A percentile compares a stretch with the other conserved stretches of the same genome.
phyloP scores from a whole-genome alignment of 2,113 vertebrate genomes.

The Ginglymostoma cirratum region DNA sequence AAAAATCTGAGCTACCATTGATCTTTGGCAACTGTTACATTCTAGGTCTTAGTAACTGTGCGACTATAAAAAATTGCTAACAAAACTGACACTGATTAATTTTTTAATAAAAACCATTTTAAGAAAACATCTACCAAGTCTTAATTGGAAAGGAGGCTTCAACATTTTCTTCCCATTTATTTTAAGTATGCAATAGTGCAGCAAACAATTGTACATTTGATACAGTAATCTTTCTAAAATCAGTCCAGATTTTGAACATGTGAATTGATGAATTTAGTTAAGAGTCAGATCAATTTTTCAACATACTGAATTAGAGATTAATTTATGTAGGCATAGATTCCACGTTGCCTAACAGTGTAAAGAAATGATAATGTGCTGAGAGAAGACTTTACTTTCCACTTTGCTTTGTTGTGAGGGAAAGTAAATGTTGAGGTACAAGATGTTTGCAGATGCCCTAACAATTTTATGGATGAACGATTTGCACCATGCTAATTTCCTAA shows the following conservation, averaged over 20 bases:
- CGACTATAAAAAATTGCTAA: not conserved
- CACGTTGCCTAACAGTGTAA: not conserved
- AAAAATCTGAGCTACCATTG: not conserved
- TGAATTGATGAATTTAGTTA: not conserved
- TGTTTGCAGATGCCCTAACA: slow-evolving; percentile 14
- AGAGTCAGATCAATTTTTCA: not conserved
- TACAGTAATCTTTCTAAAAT: not conserved
- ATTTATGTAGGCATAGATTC: not conserved
- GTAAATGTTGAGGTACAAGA: not conserved
- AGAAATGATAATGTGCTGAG: not conserved
- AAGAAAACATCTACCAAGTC: not conserved
- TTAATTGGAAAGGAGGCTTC: not conserved
- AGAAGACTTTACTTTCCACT: not conserved
- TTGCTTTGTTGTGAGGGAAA: not conserved
- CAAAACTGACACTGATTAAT: not conserved
- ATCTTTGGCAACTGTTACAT: not conserved
- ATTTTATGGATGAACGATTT: slow-evolving; percentile 15
- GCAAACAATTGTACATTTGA: slow-evolving; percentile 1
- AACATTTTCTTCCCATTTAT: slow-evolving; percentile 9
- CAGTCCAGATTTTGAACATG: not conserved
- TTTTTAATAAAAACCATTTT: not conserved
- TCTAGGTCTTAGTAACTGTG: not conserved
- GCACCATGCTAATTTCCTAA: not conserved
- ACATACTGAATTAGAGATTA: not conserved
- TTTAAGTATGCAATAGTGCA: not conserved